Conservation (phyloP, 2,888 invertebrate species). For the Oasisia sp. region DNA sequence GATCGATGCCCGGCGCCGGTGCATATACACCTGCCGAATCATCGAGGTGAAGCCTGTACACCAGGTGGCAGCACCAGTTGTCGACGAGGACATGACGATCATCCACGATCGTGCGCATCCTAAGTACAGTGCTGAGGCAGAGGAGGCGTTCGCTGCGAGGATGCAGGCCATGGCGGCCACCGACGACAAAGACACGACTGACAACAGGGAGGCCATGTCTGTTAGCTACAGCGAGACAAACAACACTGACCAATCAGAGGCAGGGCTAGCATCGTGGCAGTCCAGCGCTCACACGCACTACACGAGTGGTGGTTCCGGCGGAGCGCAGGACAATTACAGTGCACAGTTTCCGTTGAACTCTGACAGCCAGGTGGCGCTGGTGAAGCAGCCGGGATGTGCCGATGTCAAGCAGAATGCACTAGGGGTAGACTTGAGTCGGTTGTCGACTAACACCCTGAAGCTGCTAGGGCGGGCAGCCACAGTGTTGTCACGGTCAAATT, state of each 20-base stretch:
- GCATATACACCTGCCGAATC: slow-evolving; percentile 68
- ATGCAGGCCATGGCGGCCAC: slow-evolving; percentile 23
- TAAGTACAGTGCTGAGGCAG: slow-evolving; percentile 35
- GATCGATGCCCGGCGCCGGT: slow-evolving; percentile 85
- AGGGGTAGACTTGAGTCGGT: slow-evolving; percentile 36
- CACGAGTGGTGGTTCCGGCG: background rate
- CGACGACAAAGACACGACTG: background rate
- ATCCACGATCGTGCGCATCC: slow-evolving; percentile 41
- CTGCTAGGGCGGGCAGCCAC: slow-evolving; percentile 37
- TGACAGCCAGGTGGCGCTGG: no score
- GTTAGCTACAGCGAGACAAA: background rate
- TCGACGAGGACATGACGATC: slow-evolving; percentile 38
- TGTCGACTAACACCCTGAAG: slow-evolving; percentile 54
- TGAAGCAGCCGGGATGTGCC: no score
- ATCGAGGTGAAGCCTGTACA: slow-evolving; percentile 51
- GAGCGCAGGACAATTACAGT: background rate
- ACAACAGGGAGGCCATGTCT: background rate
- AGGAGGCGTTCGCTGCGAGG: slow-evolving; percentile 24
- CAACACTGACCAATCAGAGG: background rate
- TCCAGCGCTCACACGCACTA: background rate
- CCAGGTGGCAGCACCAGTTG: slow-evolving; percentile 42
- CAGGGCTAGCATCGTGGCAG: background rate
- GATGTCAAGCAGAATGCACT: background rate
- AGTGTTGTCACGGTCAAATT: background rate
- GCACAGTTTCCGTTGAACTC: background rate